Evolutionary conservation across 2,888 invertebrate genomes (phyloP), one percentile per base, ranked within the genome.

Genomic region (Agelastica alni): DNA sequence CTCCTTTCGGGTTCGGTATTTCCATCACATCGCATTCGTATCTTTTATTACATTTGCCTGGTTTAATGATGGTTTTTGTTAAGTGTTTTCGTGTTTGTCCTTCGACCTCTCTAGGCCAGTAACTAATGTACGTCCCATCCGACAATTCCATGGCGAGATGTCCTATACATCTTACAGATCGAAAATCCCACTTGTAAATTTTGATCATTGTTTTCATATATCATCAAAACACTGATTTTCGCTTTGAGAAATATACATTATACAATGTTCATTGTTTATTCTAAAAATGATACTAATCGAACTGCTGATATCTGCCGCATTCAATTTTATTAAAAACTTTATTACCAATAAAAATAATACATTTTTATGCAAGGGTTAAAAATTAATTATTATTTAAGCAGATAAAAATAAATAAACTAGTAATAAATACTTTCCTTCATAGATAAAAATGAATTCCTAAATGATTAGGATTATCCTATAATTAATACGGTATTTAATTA

Each of bases 161-260:
- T 20, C 37, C 37, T 12, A 39, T 20, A 10, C 37, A 39, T 18
- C 20, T 39, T 5, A 39, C 17, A 16, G 37, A 39, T 10, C 37
- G 17, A 39, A 39, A 39, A 7, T 39, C 37, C 37, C 37, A 39
- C 20, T 39, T 39, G 37, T 39, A 39, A 10, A 39, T 12, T 12
- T 17, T 39, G 4, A 39, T 18, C 37, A 39, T 39, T 20, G 37
- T 14, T 20, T 4, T n/a, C 14, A 5, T 17, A 5, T n/a, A 36
- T n/a, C n/a, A 12, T n/a, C 9, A 17, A n/a, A 36, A 5, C n/a
- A 36, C 17, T 17, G 7, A 12, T 14, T 16, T 34, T 17, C 7
- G 17, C 7, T 16, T 16, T 2, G 10, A 36, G 6, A 3, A 26
- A 26, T 26, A 26, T 9, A 26, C 26, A 26, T 26, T 32, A 16